Evolutionary conservation across 1,140 invertebrate genomes (phyloP).

Genomic region (Tachypleus tridentatus): DNA sequence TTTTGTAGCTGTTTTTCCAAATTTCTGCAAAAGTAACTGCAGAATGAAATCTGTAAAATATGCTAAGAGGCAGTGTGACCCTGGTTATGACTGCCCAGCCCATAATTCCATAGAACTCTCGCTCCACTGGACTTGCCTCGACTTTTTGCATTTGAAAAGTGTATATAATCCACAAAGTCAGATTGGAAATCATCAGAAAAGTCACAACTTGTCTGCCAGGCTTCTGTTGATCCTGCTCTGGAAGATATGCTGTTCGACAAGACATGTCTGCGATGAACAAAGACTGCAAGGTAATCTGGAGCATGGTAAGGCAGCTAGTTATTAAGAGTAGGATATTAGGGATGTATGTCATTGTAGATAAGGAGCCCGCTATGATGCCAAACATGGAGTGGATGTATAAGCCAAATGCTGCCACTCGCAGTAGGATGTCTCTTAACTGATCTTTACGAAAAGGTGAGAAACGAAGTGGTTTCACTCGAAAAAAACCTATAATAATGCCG

Average conservation of each 20-base stretch:
- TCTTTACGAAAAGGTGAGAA: constrained; percentile 39
- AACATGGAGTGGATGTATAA: constrained; percentile 85
- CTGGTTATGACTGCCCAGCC: constrained; percentile 90
- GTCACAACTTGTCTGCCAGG: constrained; percentile 90
- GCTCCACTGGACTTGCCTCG: constrained; percentile 74
- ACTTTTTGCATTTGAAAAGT: constrained; percentile 93
- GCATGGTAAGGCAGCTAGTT: constrained; percentile 70
- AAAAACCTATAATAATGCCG: constrained; percentile 80
- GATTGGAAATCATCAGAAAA: constrained; percentile 88
- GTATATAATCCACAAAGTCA: constrained; percentile 90
- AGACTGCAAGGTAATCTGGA: constrained; percentile 77
- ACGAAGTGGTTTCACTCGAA: constrained; percentile 51
- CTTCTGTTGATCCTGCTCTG: constrained; percentile 62
- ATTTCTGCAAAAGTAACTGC: constrained; percentile 93
- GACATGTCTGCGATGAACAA: constrained; percentile 91
- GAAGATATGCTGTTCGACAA: constrained; percentile 72
- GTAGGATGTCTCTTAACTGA: constrained; percentile 67
- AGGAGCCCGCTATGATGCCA: constrained; percentile 76
- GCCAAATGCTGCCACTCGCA: constrained; percentile 81
- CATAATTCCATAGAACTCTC: constrained; percentile 85
- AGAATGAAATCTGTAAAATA: constrained; percentile 86
- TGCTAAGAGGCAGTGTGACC: constrained; percentile 84
- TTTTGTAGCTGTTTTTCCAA: constrained; percentile 94
- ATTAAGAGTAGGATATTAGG: constrained; percentile 80
- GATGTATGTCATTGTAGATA: constrained; percentile 49